Evolutionary conservation across 2,113 vertebrate genomes (phyloP), one percentile per base, ranked within the genome.

Genomic region (Conger conger): DNA sequence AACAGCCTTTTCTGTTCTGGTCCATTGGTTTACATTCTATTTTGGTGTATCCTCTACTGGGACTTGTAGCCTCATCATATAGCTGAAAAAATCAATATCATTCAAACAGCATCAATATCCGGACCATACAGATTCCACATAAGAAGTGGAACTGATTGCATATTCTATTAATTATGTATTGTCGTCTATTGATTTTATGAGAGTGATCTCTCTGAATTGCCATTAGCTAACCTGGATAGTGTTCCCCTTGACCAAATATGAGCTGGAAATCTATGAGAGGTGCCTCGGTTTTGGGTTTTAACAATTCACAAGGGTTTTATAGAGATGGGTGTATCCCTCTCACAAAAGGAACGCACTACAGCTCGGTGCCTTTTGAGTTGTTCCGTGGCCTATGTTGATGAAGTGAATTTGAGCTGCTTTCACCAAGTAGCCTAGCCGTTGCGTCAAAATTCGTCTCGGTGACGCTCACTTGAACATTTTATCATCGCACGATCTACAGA

Each of bases 171-270:
- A 45, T 80, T 50, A 45, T 80, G 42, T 80, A 73, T 80, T 40
- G 53, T 57, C n/a, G 17, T 82, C 1, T 82, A 82, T 82, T 54
- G 80, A 82, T 82, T 82, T 57, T 57, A 30, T 11, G 30, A 82
- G n/a, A 33, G 45, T 23, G 80, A 35, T 82, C 27, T 30, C 33
- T 17, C 42, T 9, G 45, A 54, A 53, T 54, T 57, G 30, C 80
- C 80, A 82, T 82, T 82, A 82, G 80, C 50, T 35, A 53, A 57
- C 30, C 2, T 17, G 50, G 33, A 57, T 82, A 35, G 50, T 35
- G 23, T 82, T 82, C 27, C 80, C 45, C 45, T 57, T 54, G 45
- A 57, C 30, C 18, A 18, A 50, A 82, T 57, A 30, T 82, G 30
- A 82, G 80, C 45, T 82, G 80, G 80, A 33, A 36, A 82, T 35